Evolutionary conservation across 1,140 invertebrate genomes (phyloP), one percentile per base, ranked within the genome.

Genomic region (Mylabris phalerata): DNA sequence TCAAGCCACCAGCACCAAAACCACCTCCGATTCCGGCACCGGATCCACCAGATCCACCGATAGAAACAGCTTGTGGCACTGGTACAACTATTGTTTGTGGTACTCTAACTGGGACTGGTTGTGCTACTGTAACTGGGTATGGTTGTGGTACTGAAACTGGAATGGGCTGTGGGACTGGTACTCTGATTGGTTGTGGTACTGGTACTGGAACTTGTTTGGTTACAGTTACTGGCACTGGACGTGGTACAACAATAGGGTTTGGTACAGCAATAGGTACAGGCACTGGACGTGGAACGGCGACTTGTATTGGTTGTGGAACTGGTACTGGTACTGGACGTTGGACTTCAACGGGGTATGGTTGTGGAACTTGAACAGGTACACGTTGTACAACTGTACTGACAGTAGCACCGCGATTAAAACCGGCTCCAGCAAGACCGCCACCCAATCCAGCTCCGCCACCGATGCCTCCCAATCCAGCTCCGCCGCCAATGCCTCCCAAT

Each of bases 291-390:
- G 74, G 69, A 3, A 71, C 67, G 46, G 50, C 11, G 7, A 61
- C 59, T 40, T 55, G 45, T 7, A 56, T 48, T 10, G 61, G 58
- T 48, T 54, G 50, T 19, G 60, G 48, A 19, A 57, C 46, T 42
- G 64, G 67, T 26, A 71, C 69, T 44, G 66, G 65, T 24, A 71
- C 67, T 48, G 61, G 65, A 9, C 74, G 70, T 0, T 74, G 74
- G 1, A 79, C 75, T 9, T 77, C 79, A 61, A 68, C 73, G 50
- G 64, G 80, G 67, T 71, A 65, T 0, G 70, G 67, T 4, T 62
- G 62, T 2, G 64, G 71, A 45, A 71, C 71, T 2, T 64, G 59
- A 4, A 67, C 67, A 6, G 60, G 55, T 6, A 60, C 70, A 7
- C 65, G 57, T 40, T 66, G 61, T 39, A 46, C 55, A 0, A 47